Evolutionary conservation across 2,113 vertebrate genomes (phyloP).

Genomic region (Oreochromis spilurus): DNA sequence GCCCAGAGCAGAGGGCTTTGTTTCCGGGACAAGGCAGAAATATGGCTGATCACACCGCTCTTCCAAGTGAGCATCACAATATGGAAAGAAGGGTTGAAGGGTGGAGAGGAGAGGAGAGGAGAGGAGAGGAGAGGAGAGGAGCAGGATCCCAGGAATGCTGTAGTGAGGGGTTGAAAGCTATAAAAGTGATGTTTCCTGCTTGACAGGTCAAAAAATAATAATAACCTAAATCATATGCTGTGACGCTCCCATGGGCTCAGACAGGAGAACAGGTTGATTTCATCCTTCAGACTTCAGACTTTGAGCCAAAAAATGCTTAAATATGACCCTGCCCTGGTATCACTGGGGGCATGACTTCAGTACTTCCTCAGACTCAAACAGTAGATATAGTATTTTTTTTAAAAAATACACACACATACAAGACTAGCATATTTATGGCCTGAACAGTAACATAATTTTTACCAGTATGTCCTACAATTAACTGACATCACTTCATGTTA

Average conservation of each 20-base stretch:
- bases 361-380: background rate
- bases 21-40: conserved; percentile 65
- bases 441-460: background rate
- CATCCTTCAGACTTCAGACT: background rate
- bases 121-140: background rate
- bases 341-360: background rate
- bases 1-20: conserved; percentile 67
- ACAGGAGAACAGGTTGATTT: background rate
- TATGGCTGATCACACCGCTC: conserved; percentile 58
- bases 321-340: background rate
- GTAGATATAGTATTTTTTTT: background rate
- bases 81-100: conserved; percentile 34
- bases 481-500: background rate
- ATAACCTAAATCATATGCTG: background rate
- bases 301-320: background rate
- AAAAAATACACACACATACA: background rate
- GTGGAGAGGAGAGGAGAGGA: background rate
- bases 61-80: conserved; percentile 71
- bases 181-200: background rate
- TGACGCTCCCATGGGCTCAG: background rate
- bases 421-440: background rate
- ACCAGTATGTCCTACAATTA: background rate
- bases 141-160: background rate
- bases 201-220: background rate
- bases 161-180: background rate